A percentile compares a stretch with the other conserved stretches of the same genome.
phyloP scores from a whole-genome alignment of 2,888 invertebrate genomes.

The Plutella xylostella region DNA sequence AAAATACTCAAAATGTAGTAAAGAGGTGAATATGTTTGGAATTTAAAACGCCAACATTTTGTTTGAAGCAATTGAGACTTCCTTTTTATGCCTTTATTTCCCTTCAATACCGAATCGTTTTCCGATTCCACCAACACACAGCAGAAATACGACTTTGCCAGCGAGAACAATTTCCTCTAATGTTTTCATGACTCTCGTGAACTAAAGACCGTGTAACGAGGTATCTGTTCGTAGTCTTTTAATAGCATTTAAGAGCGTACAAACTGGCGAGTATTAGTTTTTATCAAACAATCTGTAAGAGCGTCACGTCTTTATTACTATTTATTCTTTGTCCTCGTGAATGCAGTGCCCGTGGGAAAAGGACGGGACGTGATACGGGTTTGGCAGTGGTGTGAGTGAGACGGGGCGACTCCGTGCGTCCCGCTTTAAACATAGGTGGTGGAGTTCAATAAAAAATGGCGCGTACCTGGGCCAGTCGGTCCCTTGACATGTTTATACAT shows the following conservation, averaged over 20 bases:
- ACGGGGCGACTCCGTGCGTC: slow-evolving; percentile 27
- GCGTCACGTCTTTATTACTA: slow-evolving; percentile 67
- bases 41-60: slow-evolving; percentile 7
- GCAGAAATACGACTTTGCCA: slow-evolving; percentile 36
- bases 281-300: slow-evolving; percentile 67
- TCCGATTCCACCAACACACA: slow-evolving; percentile 45
- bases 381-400: slow-evolving; percentile 24
- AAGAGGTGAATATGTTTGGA: neutral
- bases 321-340: slow-evolving; percentile 59
- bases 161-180: slow-evolving; percentile 21
- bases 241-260: slow-evolving; percentile 52
- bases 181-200: slow-evolving; percentile 46
- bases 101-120: slow-evolving; percentile 20
- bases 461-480: slow-evolving; percentile 58
- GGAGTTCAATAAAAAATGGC: slow-evolving; percentile 64
- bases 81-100: neutral
- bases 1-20: too few species aligned
- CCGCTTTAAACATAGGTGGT: slow-evolving; percentile 53
- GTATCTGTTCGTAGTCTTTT: slow-evolving; percentile 66
- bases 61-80: neutral
- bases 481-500: slow-evolving; percentile 65
- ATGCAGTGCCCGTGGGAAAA: slow-evolving; percentile 2
- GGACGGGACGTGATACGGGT: slow-evolving; percentile 43
- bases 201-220: slow-evolving; percentile 61
- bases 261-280: slow-evolving; percentile 54